Conservation (phyloP, 2,113 vertebrate species). For the Notiomystis cincta region DNA sequence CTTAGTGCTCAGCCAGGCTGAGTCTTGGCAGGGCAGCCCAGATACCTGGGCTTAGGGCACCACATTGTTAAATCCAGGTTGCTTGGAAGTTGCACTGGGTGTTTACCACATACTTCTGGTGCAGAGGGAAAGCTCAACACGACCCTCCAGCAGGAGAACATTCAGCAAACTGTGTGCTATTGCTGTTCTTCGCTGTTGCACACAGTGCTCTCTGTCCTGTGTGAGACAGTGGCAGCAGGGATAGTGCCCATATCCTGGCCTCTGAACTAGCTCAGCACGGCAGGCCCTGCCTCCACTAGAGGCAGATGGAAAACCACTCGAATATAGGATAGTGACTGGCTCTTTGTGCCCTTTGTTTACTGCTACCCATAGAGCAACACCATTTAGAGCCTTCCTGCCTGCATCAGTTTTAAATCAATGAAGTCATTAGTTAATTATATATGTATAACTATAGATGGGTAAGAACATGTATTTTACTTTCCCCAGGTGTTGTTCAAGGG, state of each 20-base stretch:
- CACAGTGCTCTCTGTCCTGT: accelerated
- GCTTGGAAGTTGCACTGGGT: accelerated
- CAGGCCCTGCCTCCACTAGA: neutral
- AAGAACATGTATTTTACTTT: neutral
- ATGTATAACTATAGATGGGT: accelerated
- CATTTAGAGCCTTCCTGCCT: neutral
- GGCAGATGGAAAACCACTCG: neutral
- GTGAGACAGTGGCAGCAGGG: neutral
- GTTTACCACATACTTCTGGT: accelerated
- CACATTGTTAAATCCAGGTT: accelerated
- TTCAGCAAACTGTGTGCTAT: accelerated
- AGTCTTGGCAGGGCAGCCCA: neutral
- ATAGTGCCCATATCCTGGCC: accelerated
- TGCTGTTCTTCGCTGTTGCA: neutral
- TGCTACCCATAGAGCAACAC: neutral
- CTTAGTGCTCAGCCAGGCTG: neutral
- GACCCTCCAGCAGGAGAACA: neutral
- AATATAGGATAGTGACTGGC: accelerated
- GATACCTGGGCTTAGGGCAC: neutral
- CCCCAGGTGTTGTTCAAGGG: conserved; percentile 84
- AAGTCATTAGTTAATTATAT: neutral
- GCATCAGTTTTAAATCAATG: neutral
- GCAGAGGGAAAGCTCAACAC: neutral
- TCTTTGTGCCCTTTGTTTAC: neutral
- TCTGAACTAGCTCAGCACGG: neutral